These are phyloP conservation scores for Microcebus griseorufus DNA, from an alignment of 2,113 vertebrate species.

Conservation along the genomic window DNA sequence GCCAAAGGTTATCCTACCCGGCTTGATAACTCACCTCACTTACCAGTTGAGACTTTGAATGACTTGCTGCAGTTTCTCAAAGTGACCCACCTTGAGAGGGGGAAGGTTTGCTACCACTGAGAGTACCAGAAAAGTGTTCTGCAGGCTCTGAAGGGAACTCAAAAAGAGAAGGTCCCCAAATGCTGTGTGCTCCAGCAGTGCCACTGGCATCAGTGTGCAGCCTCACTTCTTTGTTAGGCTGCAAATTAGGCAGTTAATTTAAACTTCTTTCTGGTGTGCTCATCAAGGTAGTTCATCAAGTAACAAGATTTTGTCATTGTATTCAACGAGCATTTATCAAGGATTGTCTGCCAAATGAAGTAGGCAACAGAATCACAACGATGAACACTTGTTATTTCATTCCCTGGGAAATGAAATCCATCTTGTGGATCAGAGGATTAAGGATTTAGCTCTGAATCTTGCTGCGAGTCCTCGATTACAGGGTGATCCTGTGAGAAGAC, in stretches of 20 bases:
- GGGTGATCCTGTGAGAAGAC: background rate
- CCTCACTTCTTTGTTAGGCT: background rate
- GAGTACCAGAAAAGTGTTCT: background rate
- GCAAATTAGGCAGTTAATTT: background rate
- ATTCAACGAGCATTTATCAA: background rate
- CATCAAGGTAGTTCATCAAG: slow-evolving; percentile 29
- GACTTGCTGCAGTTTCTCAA: background rate
- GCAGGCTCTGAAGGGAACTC: background rate
- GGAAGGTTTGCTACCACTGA: background rate
- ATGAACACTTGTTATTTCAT: background rate
- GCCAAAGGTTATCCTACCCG: background rate
- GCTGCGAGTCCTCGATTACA: background rate
- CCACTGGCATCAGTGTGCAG: background rate
- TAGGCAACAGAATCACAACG: background rate
- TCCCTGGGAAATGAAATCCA: background rate
- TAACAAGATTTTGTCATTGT: background rate
- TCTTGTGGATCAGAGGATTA: background rate
- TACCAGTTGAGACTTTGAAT: background rate
- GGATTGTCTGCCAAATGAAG: background rate
- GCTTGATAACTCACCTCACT: background rate
- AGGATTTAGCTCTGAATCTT: background rate
- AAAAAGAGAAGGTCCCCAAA: background rate
- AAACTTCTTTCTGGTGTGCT: background rate
- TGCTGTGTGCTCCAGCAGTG: background rate
- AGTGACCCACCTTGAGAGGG: background rate